Evolutionary conservation across 2,797 vertebrate species (phyloP).

Genomic region (Danio tinwini): DNA sequence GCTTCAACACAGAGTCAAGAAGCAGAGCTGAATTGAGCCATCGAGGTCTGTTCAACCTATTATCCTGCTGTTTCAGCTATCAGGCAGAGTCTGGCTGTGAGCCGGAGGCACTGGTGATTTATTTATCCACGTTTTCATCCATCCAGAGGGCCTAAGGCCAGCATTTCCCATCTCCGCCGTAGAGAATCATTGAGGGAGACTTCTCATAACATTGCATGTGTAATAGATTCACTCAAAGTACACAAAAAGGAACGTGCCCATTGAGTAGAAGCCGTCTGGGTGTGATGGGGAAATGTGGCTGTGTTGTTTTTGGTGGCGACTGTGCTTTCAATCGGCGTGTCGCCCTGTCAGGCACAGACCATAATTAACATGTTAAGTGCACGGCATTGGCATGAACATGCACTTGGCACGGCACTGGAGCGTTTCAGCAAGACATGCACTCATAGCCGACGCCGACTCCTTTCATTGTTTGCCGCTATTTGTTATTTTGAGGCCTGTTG

Average conservation of each 20-base stretch:
- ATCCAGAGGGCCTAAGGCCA: conserved; percentile 36
- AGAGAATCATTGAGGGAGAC: conserved; percentile 45
- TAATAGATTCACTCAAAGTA: conserved; percentile 50
- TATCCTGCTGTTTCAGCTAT: conserved; percentile 45
- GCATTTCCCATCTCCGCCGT: conserved; percentile 34
- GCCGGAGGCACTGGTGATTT: conserved; percentile 31
- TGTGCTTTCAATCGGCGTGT: conserved; percentile 44
- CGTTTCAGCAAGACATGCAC: conserved; percentile 46
- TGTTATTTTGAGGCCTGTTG: conserved; percentile 53
- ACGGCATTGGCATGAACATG: conserved; percentile 39
- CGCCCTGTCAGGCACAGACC: conserved; percentile 48
- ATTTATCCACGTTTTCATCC: conserved; percentile 59
- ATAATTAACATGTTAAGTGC: conserved; percentile 61
- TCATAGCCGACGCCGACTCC: conserved; percentile 12
- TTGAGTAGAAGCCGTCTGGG: conserved; percentile 31
- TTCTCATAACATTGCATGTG: conserved; percentile 47
- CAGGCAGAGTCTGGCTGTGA: conserved; percentile 33
- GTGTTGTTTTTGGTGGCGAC: conserved; percentile 53
- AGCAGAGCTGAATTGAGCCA: conserved; percentile 54
- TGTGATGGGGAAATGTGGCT: conserved; percentile 35
- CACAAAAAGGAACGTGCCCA: conserved; percentile 40
- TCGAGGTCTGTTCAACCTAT: conserved; percentile 47
- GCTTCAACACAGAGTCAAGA: conserved; percentile 63
- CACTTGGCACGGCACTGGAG: conserved; percentile 54
- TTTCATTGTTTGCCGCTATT: conserved; percentile 48